A percentile compares a stretch with the other conserved stretches of the same genome.
phyloP scores from a whole-genome alignment of 2,113 vertebrate species.

The Leptobrachium ailaonicum region DNA sequence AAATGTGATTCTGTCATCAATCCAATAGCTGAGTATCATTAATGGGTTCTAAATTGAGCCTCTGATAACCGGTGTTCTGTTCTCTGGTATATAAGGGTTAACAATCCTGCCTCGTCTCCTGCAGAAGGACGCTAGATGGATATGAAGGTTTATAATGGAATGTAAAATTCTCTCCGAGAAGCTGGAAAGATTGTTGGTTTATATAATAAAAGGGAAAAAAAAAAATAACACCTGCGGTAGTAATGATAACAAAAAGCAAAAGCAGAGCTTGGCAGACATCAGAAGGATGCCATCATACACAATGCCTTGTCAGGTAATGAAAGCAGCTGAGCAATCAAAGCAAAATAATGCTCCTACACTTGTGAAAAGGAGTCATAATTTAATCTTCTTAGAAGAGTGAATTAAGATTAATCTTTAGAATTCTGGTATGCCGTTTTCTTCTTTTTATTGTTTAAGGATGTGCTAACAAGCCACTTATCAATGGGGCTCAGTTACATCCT shows the following conservation, averaged over 20 bases:
- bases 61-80: background rate
- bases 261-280: background rate
- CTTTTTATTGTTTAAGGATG: conserved; percentile 20
- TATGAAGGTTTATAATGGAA: background rate
- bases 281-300: conserved; percentile 4
- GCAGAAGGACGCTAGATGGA: background rate
- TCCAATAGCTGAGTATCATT: too few relatives aligned
- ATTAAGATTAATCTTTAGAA: conserved; percentile 16
- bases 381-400: conserved; percentile 8
- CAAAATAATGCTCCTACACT: conserved; percentile 19
- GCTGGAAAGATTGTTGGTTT: background rate
- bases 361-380: conserved; percentile 23
- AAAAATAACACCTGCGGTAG: conserved; percentile 9
- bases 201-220: background rate
- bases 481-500: conserved; percentile 1
- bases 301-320: conserved; percentile 22
- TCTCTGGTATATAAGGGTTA: background rate
- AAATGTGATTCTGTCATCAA: too few relatives aligned
- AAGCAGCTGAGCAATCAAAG: conserved; percentile 11
- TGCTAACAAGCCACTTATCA: conserved; percentile 23
- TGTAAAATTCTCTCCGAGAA: background rate
- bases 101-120: background rate
- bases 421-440: conserved; percentile 4
- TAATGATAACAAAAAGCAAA: conserved; percentile 17
- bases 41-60: background rate